Evolutionary conservation across 2,888 invertebrate genomes (phyloP), one percentile per base, ranked within the genome.

Genomic region (Notodonta dromedarius): DNA sequence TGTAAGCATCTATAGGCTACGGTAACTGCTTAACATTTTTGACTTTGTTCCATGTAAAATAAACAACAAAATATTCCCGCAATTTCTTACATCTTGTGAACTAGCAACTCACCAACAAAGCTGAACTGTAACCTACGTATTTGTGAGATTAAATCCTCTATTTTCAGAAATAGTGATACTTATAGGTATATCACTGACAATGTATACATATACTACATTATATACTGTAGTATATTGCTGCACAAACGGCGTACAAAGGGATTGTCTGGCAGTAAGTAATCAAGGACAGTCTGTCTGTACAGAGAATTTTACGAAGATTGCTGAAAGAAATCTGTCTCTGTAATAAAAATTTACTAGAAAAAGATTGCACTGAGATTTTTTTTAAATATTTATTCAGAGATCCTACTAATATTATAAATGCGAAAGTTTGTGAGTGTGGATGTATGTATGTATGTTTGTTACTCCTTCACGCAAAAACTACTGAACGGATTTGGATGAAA

Each of bases 91-190:
- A 16, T 8, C 13, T 74, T 69, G 44, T 6, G 42, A 57, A 61
- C 65, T 24, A 8, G 42, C 9, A 42, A 66, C 59, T 35, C 64
- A 62, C 67, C 64, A 70, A 24, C 24, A 24, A 73, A 73, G 64
- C 68, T 69, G 67, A 73, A 74, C 70, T 62, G 70, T 69, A 76
- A 73, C 76, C 77, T 70, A 79, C 79, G 73, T 79, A 79, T 81
- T 79, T 78, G 78, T 71, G 73, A 78, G 82, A 82, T 83, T 83
- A 83, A 81, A 83, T 79, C 75, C 72, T 65, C 40, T 69, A 73
- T 72, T 70, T 69, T 63, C 59, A 60, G 66, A 67, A 77, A 79
- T 78, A 72, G 78, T 73, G 72, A 2, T 24, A 24, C 24, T 24
- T 24, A 24, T 24, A 70, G 4, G 9, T 42, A 35, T 12, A 42